Conservation (phyloP, 2,113 vertebrate species). For the Corvus moneduloides region DNA sequence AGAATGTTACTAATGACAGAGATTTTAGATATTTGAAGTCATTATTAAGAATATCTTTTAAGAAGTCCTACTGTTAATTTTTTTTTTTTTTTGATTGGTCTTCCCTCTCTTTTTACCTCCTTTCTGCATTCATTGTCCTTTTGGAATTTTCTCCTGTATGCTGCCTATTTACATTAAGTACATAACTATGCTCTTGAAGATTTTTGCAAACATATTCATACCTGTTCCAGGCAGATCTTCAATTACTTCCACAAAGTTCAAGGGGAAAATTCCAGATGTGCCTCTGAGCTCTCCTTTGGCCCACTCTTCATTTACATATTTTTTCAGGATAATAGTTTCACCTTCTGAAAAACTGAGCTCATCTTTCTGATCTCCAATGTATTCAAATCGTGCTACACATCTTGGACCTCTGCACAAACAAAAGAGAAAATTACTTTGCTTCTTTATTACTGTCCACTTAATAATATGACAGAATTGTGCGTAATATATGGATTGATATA, state of each 20-base stretch:
- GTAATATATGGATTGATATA: not conserved
- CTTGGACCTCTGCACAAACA: conserved; percentile 80
- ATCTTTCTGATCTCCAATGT: conserved; percentile 85
- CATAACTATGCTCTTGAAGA: not conserved
- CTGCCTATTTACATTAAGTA: not conserved
- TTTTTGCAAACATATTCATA: not conserved
- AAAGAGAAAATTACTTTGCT: not conserved
- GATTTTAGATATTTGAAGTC: not conserved
- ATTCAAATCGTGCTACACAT: conserved; percentile 89
- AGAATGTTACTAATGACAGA: not conserved
- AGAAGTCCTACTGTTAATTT: not conserved
- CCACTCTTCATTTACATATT: conserved; percentile 89
- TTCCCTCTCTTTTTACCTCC: not conserved
- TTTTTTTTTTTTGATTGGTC: not conserved
- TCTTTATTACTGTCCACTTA: not conserved
- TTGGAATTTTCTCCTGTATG: not conserved
- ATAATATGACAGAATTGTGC: not conserved
- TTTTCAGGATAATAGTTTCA: conserved; percentile 85
- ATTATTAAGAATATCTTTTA: not conserved
- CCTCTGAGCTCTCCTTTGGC: conserved; percentile 81
- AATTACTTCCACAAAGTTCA: conserved; percentile 89
- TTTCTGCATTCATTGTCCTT: not conserved
- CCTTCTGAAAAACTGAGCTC: conserved; percentile 92
- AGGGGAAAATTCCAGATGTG: conserved; percentile 84
- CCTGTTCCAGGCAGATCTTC: conserved; percentile 80